Evolutionary conservation across 1,140 invertebrate genomes (phyloP).

Genomic region (Drosophila punjabiensis): DNA sequence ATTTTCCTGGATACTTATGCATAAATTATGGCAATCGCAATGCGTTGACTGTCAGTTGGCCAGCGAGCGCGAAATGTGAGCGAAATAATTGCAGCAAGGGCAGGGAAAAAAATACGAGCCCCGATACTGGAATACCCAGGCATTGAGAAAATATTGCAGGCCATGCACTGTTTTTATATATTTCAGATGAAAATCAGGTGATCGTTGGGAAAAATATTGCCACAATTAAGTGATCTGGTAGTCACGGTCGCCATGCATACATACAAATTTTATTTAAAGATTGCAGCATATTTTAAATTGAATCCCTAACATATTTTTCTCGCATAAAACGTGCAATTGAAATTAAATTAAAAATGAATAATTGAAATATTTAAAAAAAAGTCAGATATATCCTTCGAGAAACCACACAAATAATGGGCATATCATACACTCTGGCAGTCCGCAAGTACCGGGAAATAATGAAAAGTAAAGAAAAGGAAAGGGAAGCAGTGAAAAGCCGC

Average conservation of each 20-base stretch:
- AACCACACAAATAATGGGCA: background rate
- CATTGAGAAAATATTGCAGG: background rate
- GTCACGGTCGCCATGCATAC: background rate
- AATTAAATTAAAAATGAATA: no score
- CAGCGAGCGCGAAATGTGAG: conserved; percentile 62
- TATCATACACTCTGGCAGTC: conserved; percentile 4
- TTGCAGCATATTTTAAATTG: background rate
- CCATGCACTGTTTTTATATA: background rate
- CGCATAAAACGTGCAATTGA: no score
- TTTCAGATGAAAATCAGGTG: conserved; percentile 1
- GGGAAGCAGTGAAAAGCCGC: conserved; percentile 8
- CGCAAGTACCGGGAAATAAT: conserved; percentile 25
- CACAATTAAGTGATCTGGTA: background rate
- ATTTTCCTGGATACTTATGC: conserved; percentile 66
- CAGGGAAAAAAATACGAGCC: background rate
- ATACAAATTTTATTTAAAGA: background rate
- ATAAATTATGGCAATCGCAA: conserved; percentile 76
- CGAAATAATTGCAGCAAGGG: conserved; percentile 61
- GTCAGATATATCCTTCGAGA: background rate
- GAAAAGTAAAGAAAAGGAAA: conserved; percentile 38
- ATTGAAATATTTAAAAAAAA: background rate
- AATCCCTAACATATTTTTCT: no score
- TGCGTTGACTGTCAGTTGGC: conserved; percentile 77
- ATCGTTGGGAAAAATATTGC: background rate
- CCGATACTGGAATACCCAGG: conserved; percentile 2